Evolutionary conservation across 1,140 invertebrate species (phyloP).

Genomic region (Phocides pigmalion): DNA sequence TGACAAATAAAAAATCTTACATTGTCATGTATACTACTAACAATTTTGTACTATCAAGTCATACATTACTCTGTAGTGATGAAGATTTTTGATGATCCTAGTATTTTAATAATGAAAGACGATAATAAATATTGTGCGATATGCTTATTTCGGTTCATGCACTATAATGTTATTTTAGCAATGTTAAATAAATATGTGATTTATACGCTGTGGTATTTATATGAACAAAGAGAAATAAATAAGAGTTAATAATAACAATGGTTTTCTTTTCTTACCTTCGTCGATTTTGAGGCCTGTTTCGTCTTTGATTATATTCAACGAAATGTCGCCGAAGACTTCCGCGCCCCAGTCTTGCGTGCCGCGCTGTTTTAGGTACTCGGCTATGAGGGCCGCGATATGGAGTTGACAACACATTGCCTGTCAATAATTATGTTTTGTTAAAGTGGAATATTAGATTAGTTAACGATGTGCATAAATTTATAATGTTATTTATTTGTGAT

Average conservation of each 20-base stretch:
- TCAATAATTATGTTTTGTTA: slow-evolving; percentile 28
- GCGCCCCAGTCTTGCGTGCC: slow-evolving; percentile 91
- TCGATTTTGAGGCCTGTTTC: slow-evolving; percentile 93
- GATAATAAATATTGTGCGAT: slow-evolving; percentile 8
- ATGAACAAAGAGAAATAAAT: slow-evolving; percentile 42
- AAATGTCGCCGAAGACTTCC: slow-evolving; percentile 91
- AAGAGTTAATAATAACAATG: slow-evolving; percentile 27
- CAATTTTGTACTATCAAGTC: neutral
- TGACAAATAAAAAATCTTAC: neutral
- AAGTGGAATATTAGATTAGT: no score
- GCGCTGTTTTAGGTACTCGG: slow-evolving; percentile 94
- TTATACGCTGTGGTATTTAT: slow-evolving; percentile 50
- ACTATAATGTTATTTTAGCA: slow-evolving; percentile 13
- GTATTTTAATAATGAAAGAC: neutral
- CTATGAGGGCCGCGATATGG: slow-evolving; percentile 96
- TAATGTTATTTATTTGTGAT: no score
- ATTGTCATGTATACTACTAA: neutral
- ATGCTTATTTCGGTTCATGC: slow-evolving; percentile 3
- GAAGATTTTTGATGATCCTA: no score
- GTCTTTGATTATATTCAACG: slow-evolving; percentile 93
- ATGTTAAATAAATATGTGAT: slow-evolving; percentile 24
- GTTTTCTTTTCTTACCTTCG: slow-evolving; percentile 84
- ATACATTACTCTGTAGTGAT: neutral
- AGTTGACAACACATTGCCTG: slow-evolving; percentile 94
- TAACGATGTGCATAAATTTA: no score